Evolutionary conservation across 2,888 invertebrate genomes (phyloP).

Genomic region (Macrophya annulata): DNA sequence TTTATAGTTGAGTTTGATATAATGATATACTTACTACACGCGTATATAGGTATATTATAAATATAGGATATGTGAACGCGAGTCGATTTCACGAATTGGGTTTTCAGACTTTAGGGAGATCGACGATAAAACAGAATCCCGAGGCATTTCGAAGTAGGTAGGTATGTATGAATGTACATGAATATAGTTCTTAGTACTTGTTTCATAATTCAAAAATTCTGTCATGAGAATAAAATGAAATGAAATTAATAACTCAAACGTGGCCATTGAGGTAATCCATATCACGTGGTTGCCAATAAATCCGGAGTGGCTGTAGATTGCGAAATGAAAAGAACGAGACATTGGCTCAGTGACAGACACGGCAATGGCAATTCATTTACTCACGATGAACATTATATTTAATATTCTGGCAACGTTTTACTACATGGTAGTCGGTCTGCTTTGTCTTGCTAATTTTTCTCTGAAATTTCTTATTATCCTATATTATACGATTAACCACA

Average conservation of each 20-base stretch:
- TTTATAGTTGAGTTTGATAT: constrained; percentile 11
- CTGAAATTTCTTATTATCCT: constrained; percentile 59
- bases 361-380: constrained; percentile 70
- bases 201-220: constrained; percentile 22
- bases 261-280: constrained; percentile 51
- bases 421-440: constrained; percentile 52
- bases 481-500: constrained; percentile 44
- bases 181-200: neutral
- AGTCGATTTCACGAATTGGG: constrained; percentile 4
- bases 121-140: neutral
- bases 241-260: constrained; percentile 29
- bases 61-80: neutral
- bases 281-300: constrained; percentile 52
- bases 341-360: constrained; percentile 72
- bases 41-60: constrained; percentile 35
- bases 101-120: constrained; percentile 23
- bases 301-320: constrained; percentile 59
- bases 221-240: constrained; percentile 22
- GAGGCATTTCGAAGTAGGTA: neutral
- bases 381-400: constrained; percentile 72
- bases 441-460: constrained; percentile 69
- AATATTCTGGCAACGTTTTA: constrained; percentile 72
- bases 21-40: neutral
- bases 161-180: neutral
- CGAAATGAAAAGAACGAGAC: constrained; percentile 67